Evolutionary conservation across 2,797 vertebrate genomes (phyloP).

Genomic region (Darevskia nairensis): DNA sequence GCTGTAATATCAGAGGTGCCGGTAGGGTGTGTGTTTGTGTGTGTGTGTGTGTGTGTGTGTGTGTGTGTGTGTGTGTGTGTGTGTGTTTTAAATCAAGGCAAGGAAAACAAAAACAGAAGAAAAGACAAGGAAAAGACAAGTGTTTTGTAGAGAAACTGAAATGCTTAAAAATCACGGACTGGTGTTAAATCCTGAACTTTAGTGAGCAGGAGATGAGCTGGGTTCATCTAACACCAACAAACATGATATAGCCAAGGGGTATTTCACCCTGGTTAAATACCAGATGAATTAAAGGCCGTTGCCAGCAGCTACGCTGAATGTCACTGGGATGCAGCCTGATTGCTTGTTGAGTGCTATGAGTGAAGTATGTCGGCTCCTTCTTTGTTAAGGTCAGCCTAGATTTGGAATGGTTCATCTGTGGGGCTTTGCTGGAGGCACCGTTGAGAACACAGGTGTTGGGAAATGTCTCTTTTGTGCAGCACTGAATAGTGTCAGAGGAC

Average conservation of each 20-base stretch:
- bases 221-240: conserved; percentile 81
- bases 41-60: background rate
- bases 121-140: conserved; percentile 70
- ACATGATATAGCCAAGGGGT: conserved; percentile 78
- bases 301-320: conserved; percentile 81
- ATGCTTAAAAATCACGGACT: conserved; percentile 65
- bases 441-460: conserved; percentile 72
- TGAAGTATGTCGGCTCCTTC: conserved; percentile 76
- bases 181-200: conserved; percentile 80
- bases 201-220: conserved; percentile 71
- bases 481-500: conserved; percentile 65
- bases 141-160: conserved; percentile 61
- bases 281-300: conserved; percentile 82
- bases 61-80: background rate
- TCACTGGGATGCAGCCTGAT: conserved; percentile 79
- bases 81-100: conserved; percentile 34
- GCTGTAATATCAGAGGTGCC: background rate
- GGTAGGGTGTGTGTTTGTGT: background rate
- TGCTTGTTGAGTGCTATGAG: conserved; percentile 77
- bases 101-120: conserved; percentile 49
- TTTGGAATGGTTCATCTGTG: conserved; percentile 80
- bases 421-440: conserved; percentile 77
- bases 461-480: conserved; percentile 73
- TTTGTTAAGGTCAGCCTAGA: conserved; percentile 78
- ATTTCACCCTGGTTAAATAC: conserved; percentile 81